A percentile compares a stretch with the other conserved stretches of the same genome.
phyloP scores from a whole-genome alignment of 2,113 vertebrate genomes.

The Sprattus sprattus region DNA sequence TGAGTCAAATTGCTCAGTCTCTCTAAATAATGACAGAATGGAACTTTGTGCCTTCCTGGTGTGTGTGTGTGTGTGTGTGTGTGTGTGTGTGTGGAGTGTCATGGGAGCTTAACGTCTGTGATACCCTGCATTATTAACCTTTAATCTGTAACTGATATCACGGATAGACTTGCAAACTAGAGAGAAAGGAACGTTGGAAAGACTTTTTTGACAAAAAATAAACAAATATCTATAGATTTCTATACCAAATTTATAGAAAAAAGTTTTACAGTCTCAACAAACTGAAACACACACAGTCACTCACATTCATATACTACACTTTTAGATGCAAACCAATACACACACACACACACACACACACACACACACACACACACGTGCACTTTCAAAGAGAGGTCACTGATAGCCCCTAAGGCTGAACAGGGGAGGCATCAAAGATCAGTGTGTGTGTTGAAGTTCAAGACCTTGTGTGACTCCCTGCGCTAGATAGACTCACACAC shows the following conservation, averaged over 20 bases:
- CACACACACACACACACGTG: not conserved
- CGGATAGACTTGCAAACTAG: slow-evolving; percentile 19
- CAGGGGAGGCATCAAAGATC: slow-evolving; percentile 18
- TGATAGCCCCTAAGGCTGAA: not conserved
- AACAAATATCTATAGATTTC: not conserved
- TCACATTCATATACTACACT: not conserved
- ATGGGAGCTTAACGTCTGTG: slow-evolving; percentile 52
- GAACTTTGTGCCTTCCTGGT: not conserved
- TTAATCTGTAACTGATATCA: slow-evolving; percentile 67
- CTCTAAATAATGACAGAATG: not conserved
- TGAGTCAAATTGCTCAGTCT: not conserved
- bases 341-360: not conserved
- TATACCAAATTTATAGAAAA: not conserved
- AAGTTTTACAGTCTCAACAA: not conserved
- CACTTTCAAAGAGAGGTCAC: not conserved
- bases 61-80: not conserved
- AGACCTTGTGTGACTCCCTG: not conserved
- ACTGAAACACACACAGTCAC: not conserved
- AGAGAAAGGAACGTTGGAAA: not conserved
- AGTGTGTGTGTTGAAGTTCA: not conserved
- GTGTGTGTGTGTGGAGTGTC: not conserved
- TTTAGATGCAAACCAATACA: not conserved
- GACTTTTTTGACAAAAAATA: not conserved
- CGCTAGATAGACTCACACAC: slow-evolving; percentile 2
- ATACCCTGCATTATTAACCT: slow-evolving; percentile 54